These are phyloP conservation scores for Geophilus truncorum DNA, from an alignment of 2,888 invertebrate genomes.

Conservation along the genomic window DNA sequence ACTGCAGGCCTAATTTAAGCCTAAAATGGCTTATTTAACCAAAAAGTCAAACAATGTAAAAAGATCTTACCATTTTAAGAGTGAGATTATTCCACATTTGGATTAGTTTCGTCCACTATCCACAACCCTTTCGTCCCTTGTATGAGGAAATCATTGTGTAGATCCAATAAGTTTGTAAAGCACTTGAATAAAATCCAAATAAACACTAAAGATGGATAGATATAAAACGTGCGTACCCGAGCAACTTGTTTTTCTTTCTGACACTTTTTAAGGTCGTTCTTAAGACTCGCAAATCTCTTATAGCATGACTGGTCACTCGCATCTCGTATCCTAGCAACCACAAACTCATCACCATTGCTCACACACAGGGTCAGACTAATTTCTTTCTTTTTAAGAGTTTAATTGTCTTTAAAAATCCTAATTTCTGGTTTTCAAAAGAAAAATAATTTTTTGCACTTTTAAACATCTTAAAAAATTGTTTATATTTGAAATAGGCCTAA, in stretches of 20 bases:
- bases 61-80: neutral
- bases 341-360: neutral
- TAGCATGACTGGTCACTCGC: neutral
- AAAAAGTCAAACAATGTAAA: neutral
- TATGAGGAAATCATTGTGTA: no score
- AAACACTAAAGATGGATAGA: neutral
- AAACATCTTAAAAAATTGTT: no score
- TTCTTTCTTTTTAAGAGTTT: neutral
- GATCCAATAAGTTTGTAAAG: neutral
- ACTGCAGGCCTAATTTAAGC: neutral
- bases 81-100: neutral
- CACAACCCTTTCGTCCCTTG: neutral
- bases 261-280: neutral
- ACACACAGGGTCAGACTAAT: neutral
- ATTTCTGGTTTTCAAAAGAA: neutral
- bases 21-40: neutral
- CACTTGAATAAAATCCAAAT: no score
- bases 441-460: no score
- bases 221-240: no score
- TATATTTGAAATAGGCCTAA: neutral
- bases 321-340: neutral
- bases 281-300: neutral
- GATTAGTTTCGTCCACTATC: no score
- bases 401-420: no score
- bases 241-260: neutral